Conservation (phyloP, 2,113 vertebrate species). For the Tragelaphus imberbis region DNA sequence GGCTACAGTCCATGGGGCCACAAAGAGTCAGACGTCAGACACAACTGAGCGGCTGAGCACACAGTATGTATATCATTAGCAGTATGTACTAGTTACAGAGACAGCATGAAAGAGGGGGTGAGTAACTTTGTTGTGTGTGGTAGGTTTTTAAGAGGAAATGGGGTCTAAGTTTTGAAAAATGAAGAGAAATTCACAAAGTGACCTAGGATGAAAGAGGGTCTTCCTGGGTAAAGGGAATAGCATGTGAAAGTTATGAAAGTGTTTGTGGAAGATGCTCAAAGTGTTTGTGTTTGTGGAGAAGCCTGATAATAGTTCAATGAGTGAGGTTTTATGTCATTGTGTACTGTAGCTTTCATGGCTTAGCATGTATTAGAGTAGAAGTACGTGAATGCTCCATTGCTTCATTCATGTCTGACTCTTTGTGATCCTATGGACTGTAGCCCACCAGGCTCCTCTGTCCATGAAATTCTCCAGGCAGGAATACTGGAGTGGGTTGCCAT, state of each 20-base stretch:
- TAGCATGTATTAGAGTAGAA: neutral
- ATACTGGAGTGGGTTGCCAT: neutral
- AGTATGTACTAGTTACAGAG: neutral
- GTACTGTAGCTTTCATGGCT: too few relatives aligned
- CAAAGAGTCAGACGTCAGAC: neutral
- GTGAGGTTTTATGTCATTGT: too few relatives aligned
- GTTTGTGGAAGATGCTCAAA: neutral
- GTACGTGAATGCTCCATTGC: neutral
- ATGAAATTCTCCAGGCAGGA: neutral
- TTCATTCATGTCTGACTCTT: neutral
- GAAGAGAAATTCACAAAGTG: neutral
- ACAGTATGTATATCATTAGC: neutral
- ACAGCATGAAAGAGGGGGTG: neutral
- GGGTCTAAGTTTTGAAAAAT: neutral
- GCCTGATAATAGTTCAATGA: too few relatives aligned
- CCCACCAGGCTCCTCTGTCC: neutral
- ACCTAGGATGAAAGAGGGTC: neutral
- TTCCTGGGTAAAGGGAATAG: neutral
- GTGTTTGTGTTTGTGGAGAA: too few relatives aligned
- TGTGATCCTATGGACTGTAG: neutral
- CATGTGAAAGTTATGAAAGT: neutral
- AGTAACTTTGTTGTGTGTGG: neutral
- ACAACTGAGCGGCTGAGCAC: neutral
- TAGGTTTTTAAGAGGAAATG: neutral
- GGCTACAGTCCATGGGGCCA: neutral